phyloP scores from a whole-genome alignment of 1,140 invertebrate species.

The Potamilus streckersoni region DNA sequence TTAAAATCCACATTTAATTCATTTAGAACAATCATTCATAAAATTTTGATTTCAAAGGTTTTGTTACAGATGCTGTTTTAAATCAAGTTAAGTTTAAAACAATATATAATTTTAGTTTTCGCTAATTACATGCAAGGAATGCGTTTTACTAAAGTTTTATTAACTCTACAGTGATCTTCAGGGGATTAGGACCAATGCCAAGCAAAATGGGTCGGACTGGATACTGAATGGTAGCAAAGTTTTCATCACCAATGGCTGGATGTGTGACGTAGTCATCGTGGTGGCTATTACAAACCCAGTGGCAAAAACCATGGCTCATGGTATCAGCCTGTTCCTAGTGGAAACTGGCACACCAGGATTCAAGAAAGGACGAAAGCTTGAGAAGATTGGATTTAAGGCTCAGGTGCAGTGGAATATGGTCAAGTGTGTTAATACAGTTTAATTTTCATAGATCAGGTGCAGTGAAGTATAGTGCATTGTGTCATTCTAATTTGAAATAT shows the following conservation, averaged over 20 bases:
- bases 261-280: conserved; percentile 69
- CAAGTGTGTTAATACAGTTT: too few relatives aligned
- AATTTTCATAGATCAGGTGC: too few relatives aligned
- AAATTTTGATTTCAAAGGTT: too few relatives aligned
- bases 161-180: conserved; percentile 66
- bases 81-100: too few relatives aligned
- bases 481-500: too few relatives aligned
- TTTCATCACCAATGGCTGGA: conserved; percentile 71
- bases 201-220: conserved; percentile 69
- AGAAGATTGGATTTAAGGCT: conserved; percentile 70
- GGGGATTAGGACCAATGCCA: conserved; percentile 68
- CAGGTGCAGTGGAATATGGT: conserved; percentile 45
- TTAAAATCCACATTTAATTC: too few relatives aligned
- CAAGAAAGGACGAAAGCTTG: conserved; percentile 68
- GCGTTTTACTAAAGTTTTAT: background rate
- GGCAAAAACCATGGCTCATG: conserved; percentile 68
- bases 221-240: conserved; percentile 71
- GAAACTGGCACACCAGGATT: conserved; percentile 70
- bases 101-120: too few relatives aligned
- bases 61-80: too few relatives aligned
- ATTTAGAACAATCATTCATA: too few relatives aligned
- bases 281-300: conserved; percentile 69
- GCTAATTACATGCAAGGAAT: too few relatives aligned
- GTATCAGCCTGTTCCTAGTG: conserved; percentile 70
- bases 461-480: too few relatives aligned